phyloP scores from a whole-genome alignment of 2,797 vertebrate species.

The Pangasius macronema region DNA sequence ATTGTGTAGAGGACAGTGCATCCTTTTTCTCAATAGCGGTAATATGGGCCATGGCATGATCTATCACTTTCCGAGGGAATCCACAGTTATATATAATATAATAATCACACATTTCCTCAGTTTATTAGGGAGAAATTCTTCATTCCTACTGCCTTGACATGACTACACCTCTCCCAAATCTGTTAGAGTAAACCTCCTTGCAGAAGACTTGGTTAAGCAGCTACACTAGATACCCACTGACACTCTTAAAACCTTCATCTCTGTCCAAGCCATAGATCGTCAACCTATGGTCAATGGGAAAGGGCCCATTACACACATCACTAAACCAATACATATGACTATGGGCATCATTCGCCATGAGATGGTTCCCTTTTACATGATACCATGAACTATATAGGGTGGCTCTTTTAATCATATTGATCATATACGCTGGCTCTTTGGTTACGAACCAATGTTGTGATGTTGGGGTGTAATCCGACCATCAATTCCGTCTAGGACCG shows the following conservation, averaged over 20 bases:
- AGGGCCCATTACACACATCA: background rate
- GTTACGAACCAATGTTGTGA: too few species aligned
- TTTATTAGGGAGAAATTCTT: background rate
- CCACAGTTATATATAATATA: background rate
- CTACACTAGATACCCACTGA: background rate
- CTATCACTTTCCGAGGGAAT: background rate
- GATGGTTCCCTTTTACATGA: background rate
- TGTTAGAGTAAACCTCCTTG: background rate
- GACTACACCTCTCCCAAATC: background rate
- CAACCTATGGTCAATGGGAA: background rate
- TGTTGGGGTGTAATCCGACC: too few species aligned
- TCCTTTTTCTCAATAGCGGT: background rate
- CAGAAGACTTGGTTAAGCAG: background rate
- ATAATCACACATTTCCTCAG: background rate
- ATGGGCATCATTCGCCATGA: background rate
- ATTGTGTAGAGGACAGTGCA: background rate
- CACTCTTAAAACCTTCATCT: background rate
- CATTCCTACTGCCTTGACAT: background rate
- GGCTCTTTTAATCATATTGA: too few species aligned
- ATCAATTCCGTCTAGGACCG: too few species aligned
- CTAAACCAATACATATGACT: background rate
- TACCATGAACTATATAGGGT: background rate
- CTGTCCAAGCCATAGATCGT: background rate
- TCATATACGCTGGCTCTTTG: background rate
- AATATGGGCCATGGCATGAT: background rate